phyloP scores from a whole-genome alignment of 23 tunicate species.

The Botrylloides violaceus region DNA sequence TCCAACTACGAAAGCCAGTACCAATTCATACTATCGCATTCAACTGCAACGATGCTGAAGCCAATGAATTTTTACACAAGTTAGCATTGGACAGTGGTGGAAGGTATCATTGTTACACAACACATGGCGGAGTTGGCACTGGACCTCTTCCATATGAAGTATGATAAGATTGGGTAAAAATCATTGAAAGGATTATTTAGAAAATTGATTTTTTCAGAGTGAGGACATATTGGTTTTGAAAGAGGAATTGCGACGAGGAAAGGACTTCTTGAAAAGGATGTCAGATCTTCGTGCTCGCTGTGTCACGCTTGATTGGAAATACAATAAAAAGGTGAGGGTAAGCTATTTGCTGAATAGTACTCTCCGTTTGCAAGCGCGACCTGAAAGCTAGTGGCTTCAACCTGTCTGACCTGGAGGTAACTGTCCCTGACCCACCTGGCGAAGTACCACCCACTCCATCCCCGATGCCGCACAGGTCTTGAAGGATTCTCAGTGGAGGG shows the following conservation, averaged over 20 bases:
- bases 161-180: background rate
- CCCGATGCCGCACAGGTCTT: no score
- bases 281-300: conserved; percentile 73
- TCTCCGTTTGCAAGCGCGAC: no score
- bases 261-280: conserved; percentile 61
- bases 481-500: no score
- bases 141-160: conserved; percentile 23
- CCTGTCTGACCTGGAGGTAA: no score
- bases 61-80: conserved; percentile 70
- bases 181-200: background rate
- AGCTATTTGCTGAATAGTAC: no score
- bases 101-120: conserved; percentile 82
- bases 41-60: conserved; percentile 77
- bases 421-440: no score
- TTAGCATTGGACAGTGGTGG: conserved; percentile 92
- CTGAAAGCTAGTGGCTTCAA: no score
- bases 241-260: conserved; percentile 62
- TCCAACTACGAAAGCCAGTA: conserved; percentile 71
- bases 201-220: conserved; percentile 34
- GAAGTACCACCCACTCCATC: no score
- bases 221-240: conserved; percentile 80
- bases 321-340: conserved; percentile 70
- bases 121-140: conserved; percentile 35
- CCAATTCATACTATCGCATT: conserved; percentile 92
- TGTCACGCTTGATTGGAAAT: conserved; percentile 87